A percentile compares a stretch with the other conserved stretches of the same genome.
phyloP scores from a whole-genome alignment of 2,113 vertebrate species.

The Verasper variegatus region DNA sequence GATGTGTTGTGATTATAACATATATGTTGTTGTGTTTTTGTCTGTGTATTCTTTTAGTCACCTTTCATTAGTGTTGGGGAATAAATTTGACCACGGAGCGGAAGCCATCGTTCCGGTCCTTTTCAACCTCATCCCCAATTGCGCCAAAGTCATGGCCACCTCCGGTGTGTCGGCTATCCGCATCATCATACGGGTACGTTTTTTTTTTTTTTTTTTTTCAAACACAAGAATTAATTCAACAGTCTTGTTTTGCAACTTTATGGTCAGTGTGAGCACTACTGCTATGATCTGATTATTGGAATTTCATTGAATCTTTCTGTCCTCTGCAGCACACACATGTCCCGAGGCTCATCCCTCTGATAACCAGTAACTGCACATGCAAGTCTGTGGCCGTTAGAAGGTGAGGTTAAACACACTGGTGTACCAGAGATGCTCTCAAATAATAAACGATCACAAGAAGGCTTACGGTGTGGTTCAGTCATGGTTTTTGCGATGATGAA shows the following conservation, averaged over 20 bases:
- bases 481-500: neutral
- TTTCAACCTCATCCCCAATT: slow-evolving; percentile 98
- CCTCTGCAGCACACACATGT: slow-evolving; percentile 92
- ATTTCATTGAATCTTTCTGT: neutral
- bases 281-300: neutral
- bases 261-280: neutral
- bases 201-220: no score
- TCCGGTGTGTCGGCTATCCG: slow-evolving; percentile 95
- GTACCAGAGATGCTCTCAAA: neutral
- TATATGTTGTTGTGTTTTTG: neutral
- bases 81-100: slow-evolving; percentile 97
- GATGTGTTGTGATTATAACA: neutral
- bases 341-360: slow-evolving; percentile 95
- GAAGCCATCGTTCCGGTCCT: slow-evolving; percentile 96
- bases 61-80: slow-evolving; percentile 92
- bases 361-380: slow-evolving; percentile 97
- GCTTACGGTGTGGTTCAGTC: neutral
- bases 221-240: neutral
- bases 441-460: neutral
- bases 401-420: slow-evolving; percentile 73
- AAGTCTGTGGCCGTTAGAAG: slow-evolving; percentile 96
- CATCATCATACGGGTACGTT: slow-evolving; percentile 92
- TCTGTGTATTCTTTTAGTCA: slow-evolving; percentile 78
- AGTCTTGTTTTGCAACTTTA: neutral
- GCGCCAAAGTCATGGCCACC: slow-evolving; percentile 96